Evolutionary conservation across 2,888 invertebrate genomes (phyloP), one percentile per base, ranked within the genome.

Genomic region (Ennomos fuscantarius): DNA sequence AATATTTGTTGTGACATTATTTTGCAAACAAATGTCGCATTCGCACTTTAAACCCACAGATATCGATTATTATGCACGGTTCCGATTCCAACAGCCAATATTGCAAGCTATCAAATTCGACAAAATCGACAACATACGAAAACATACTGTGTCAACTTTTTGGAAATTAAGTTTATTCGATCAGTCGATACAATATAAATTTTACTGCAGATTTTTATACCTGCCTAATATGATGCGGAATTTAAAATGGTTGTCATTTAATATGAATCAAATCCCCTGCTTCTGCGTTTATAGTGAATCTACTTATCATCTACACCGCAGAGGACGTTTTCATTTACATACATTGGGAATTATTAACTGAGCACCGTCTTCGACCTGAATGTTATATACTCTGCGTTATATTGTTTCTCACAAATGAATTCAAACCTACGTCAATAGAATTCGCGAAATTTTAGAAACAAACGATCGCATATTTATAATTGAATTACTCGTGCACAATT

Each of bases 1-100:
- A 55, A 55, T 63, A 37, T 31, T 50, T 57, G 51, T 52, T 52
- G 46, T 57, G 51, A 52, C 42, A 35, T 37, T 47, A 52, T 52
- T 13, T 52, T 52, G 43, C 1, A 3, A 33, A 49, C 45, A 54
- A 59, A 48, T 54, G 49, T 59, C 58, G 58, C 49, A 54, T 48
- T 49, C 36, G 36, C 39, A 43, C 39, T 43, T 52, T 48, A 52
- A 47, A 40, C 33, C 39, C 11, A 36, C 31, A 41, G 34, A 24
- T 11, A 42, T 35, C 34, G 34, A 48, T 44, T 35, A 48, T 58
- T 58, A 46, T 45, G 41, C 5, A 11, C 33, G 32, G 6, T 15
- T 37, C 41, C n/a, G 35, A 50, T 34, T 43, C 50, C 5, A 53
- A 58, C 40, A 41, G 47, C 24, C 45, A 50, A 49, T 49, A 55